Conservation (phyloP, 2,888 invertebrate species). For the Lithophane ornitopus region DNA sequence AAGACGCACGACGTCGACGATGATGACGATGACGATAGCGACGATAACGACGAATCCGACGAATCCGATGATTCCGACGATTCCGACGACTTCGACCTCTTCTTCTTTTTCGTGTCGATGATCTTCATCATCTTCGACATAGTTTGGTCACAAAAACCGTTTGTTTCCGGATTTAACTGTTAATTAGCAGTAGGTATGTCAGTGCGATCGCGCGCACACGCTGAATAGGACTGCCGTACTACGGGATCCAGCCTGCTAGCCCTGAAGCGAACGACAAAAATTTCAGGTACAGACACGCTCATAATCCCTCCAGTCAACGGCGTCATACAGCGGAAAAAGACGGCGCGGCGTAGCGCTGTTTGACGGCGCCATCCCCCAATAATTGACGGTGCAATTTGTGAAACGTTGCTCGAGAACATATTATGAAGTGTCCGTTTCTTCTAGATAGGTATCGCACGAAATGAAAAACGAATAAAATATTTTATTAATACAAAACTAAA, state of each 20-base stretch:
- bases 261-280: background rate
- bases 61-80: background rate
- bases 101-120: background rate
- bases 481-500: background rate
- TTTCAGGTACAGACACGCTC: background rate
- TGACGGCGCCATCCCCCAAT: background rate
- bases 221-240: background rate
- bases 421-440: background rate
- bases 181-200: background rate
- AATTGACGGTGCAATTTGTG: background rate
- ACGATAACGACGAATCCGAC: background rate
- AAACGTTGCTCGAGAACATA: background rate
- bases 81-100: background rate
- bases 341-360: background rate
- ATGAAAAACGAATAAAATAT: background rate
- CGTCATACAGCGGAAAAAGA: background rate
- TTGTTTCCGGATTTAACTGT: background rate
- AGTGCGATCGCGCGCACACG: background rate
- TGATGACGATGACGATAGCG: background rate
- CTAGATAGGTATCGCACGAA: background rate
- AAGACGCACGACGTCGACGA: background rate
- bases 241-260: background rate
- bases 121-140: background rate
- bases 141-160: background rate
- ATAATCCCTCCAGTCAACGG: background rate